Evolutionary conservation across 2,113 vertebrate genomes (phyloP).

Genomic region (Sprattus sprattus): DNA sequence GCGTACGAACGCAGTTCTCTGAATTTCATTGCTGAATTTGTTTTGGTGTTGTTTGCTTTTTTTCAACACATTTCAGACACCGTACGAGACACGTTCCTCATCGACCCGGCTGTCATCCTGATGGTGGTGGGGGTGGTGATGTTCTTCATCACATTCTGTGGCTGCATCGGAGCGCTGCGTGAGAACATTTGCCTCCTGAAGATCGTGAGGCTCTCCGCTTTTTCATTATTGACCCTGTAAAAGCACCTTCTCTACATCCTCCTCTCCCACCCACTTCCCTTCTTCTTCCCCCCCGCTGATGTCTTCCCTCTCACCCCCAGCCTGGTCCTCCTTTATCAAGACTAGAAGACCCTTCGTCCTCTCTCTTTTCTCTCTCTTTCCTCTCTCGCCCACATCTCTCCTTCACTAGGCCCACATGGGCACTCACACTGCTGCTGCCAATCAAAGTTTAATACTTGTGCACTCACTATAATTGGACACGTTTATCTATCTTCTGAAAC

Average conservation of each 20-base stretch:
- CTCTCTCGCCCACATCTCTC: not conserved
- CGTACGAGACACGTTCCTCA: constrained; percentile 72
- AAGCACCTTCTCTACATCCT: not conserved
- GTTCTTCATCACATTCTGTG: constrained; percentile 81
- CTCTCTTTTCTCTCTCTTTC: not conserved
- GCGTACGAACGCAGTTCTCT: not conserved
- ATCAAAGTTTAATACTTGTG: not conserved
- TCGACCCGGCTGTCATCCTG: constrained; percentile 75
- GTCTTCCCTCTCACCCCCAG: not conserved
- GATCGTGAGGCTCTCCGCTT: constrained; percentile 59
- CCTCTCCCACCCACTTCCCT: not conserved
- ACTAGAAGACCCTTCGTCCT: not conserved
- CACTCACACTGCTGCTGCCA: not conserved
- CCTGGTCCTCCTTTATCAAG: not conserved
- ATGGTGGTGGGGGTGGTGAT: constrained; percentile 77
- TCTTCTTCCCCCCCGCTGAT: not conserved
- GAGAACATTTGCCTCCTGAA: constrained; percentile 76
- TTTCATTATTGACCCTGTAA: not conserved
- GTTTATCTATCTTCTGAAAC: not conserved
- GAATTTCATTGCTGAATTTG: not conserved
- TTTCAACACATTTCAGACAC: constrained; percentile 57
- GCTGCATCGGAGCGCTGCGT: constrained; percentile 73
- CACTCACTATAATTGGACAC: constrained; percentile 2
- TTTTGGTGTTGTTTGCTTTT: not conserved
- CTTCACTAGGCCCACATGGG: not conserved